A percentile compares a stretch with the other conserved stretches of the same genome.
These are phyloP conservation scores for Lytechinus variegatus DNA, from an alignment of 35 echinoderm and acorn worm genomes.

Conservation along the genomic window DNA sequence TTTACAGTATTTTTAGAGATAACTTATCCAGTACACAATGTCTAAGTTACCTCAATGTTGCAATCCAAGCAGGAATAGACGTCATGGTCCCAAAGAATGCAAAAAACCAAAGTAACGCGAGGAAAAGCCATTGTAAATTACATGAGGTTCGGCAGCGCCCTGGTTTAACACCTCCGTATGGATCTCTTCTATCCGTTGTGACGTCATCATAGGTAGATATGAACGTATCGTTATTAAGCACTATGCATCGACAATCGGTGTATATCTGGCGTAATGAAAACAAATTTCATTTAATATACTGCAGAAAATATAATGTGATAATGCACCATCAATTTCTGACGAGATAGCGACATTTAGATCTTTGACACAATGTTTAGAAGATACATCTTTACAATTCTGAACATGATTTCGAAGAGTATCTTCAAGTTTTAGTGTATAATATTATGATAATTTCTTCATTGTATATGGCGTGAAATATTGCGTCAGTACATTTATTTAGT, in stretches of 20 bases:
- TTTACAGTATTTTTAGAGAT: too few relatives aligned
- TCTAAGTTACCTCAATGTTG: neutral
- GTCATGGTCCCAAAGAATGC: neutral
- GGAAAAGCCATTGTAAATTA: neutral
- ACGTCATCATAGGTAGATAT: neutral
- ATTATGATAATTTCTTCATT: too few relatives aligned
- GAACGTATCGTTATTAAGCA: neutral
- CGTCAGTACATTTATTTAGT: neutral
- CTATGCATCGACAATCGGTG: neutral
- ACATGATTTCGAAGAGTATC: too few relatives aligned
- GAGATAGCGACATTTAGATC: neutral
- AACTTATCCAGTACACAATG: too few relatives aligned
- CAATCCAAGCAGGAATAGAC: neutral
- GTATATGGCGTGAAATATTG: too few relatives aligned
- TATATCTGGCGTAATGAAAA: neutral
- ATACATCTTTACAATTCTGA: too few relatives aligned
- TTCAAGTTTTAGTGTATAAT: too few relatives aligned
- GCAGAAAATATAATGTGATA: too few relatives aligned
- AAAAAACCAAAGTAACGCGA: neutral
- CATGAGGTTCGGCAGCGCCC: neutral
- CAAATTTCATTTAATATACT: too few relatives aligned
- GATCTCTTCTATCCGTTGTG: neutral
- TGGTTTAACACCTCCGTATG: neutral
- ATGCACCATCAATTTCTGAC: neutral
- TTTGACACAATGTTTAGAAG: too few relatives aligned